Evolutionary conservation across 2,113 vertebrate species (phyloP), one percentile per base, ranked within the genome.

Genomic region (Salvelinus namaycush): DNA sequence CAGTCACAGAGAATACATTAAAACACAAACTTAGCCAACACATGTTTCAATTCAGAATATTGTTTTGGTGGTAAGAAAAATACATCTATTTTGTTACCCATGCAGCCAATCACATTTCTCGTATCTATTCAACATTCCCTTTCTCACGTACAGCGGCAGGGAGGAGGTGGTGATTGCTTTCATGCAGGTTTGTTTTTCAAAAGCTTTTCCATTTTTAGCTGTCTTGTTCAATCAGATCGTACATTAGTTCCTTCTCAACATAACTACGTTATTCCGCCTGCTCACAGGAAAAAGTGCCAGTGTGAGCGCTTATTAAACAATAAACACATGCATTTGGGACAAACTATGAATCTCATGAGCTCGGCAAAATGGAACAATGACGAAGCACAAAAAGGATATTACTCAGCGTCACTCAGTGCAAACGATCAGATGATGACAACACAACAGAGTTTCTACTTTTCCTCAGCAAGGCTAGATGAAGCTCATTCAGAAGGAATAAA

Each of bases 161-260:
- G 44, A 79, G 14, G 48, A 79, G 14, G 48, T 34, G 81, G n/a
- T 74, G 65, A 86, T 72, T 77, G 62, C 69, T 75, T 83, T 75
- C 1, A 7, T 72, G 72, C 48, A 22, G 51, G 18, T 34, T 76
- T 66, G 39, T 74, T 65, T 62, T 51, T 70, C 22, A 31, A 54
- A 68, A 67, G 48, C 29, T 48, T 39, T 77, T 54, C 57, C 54
- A 68, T 49, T 82, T 68, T 60, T 71, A 69, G 29, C 76, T 67
- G 65, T 73, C 59, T 26, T 31, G 24, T 82, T 80, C 76, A 68
- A 72, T 82, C 79, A 76, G 11, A 72, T 48, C 34, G 34, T 69
- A 60, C 72, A 79, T 57, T 14, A 54, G 44, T 85, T 74, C 65
- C 29, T 16, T 68, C 34, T 13, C 11, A 27, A 3, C 57, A 22